phyloP scores from a whole-genome alignment of 1,140 invertebrate species.

The Anadara kagoshimensis region DNA sequence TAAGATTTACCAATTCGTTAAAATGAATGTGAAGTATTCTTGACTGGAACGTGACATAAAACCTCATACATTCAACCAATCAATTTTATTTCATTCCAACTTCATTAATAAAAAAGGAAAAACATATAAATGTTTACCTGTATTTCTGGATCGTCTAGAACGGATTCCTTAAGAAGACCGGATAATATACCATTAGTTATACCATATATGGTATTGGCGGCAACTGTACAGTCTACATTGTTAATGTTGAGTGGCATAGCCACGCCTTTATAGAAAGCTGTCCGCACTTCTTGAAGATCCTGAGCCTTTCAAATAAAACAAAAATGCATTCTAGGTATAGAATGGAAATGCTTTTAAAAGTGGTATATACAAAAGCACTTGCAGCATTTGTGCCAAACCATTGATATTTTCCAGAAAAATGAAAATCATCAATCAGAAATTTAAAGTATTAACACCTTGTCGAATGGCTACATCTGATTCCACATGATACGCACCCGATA shows the following conservation, averaged over 20 bases:
- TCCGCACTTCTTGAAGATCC: constrained; percentile 49
- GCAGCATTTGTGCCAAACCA: neutral
- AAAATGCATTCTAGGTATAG: neutral
- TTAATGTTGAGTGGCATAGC: constrained; percentile 65
- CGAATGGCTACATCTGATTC: no score
- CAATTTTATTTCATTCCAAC: neutral
- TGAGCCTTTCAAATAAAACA: constrained; percentile 43
- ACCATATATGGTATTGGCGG: constrained; percentile 59
- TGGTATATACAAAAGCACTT: neutral
- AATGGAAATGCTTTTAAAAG: neutral
- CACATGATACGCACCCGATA: no score
- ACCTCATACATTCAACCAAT: no score
- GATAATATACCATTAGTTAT: constrained; percentile 51
- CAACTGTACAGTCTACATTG: constrained; percentile 62
- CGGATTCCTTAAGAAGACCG: constrained; percentile 36
- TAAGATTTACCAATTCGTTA: no score
- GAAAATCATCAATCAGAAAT: neutral
- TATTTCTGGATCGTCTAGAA: constrained; percentile 45
- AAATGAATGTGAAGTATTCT: no score
- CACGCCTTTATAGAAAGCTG: constrained; percentile 42
- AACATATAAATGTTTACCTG: constrained; percentile 38
- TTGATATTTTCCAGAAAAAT: neutral
- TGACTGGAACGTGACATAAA: no score
- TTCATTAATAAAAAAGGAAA: neutral
- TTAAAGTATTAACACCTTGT: no score